Evolutionary conservation across 2,113 vertebrate genomes (phyloP), one percentile per base, ranked within the genome.

Genomic region (Channa maculata): DNA sequence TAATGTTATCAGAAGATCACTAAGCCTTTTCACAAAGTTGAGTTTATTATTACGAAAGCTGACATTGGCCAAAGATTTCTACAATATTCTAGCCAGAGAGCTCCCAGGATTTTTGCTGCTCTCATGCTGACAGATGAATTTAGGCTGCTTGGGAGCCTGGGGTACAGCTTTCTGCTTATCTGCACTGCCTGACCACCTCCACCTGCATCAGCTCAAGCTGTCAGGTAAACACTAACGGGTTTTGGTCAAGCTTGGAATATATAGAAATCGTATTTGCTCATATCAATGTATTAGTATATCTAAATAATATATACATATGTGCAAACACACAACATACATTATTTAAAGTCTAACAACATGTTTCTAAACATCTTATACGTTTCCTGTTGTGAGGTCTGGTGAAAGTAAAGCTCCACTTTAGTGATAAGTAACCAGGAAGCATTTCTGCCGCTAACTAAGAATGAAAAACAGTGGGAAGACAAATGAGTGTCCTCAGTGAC

Each of bases 341-440:
- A 24, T 24, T 24, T 24, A 24, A 24, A 24, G 24, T 24, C 24
- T 24, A 6, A 36, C 8, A 38, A 33, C 4, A 24, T 14, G 4
- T 57, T 3, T 48, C 10, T 4, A 15, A 43, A 24, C 24, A 24
- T 24, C 24, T 24, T 36, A 39, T 43, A 6, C 8, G 49, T 48
- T 62, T 55, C 39, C 15, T 58, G 71, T 13, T 60, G 50, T 11
- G 14, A 55, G 71, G 46, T 34, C 12, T 75, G 38, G 12, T 61
- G 13, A 11, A 33, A 12, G 45, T 50, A 14, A 48, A 52, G 44
- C 53, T 60, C n/a, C 33, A 41, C 11, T 51, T 34, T 41, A 45
- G 14, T 48, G 58, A 73, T 33, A 79, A 75, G 71, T 24, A 83
- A 85, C 71, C 71, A 58, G 71, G 79, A 84, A 86, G 39, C 44